Conservation (phyloP, 1,140 invertebrate species). For the Lycorma delicatula region DNA sequence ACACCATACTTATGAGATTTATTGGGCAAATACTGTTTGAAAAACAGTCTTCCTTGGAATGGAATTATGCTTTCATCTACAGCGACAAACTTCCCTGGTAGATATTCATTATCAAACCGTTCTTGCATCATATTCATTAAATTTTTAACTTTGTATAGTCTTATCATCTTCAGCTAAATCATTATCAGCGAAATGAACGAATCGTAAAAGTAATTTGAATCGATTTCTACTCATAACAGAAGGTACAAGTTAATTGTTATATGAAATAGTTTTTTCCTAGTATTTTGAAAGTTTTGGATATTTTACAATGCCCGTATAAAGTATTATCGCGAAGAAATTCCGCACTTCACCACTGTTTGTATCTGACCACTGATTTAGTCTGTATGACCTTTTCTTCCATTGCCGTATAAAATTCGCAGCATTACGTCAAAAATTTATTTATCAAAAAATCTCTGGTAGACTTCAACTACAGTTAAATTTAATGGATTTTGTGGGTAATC, state of each 20-base stretch:
- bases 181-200: neutral
- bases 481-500: too few relatives aligned
- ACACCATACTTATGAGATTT: conserved; percentile 35
- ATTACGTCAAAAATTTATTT: too few relatives aligned
- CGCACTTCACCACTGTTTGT: too few relatives aligned
- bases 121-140: neutral
- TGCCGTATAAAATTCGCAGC: too few relatives aligned
- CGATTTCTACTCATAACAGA: neutral
- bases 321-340: neutral
- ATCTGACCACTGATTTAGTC: too few relatives aligned
- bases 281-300: neutral
- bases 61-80: conserved; percentile 36
- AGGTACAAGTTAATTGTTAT: neutral
- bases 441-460: too few relatives aligned
- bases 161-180: neutral
- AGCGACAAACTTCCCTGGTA: conserved; percentile 25
- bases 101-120: neutral
- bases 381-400: too few relatives aligned
- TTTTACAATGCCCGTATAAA: neutral
- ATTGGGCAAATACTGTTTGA: conserved; percentile 35
- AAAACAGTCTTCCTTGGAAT: conserved; percentile 32
- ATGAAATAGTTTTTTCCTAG: neutral
- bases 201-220: neutral
- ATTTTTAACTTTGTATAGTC: neutral
- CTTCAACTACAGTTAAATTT: too few relatives aligned